A percentile compares a stretch with the other conserved stretches of the same genome.
phyloP scores from a whole-genome alignment of 2,888 invertebrate species.

The Plagiodera versicolora region DNA sequence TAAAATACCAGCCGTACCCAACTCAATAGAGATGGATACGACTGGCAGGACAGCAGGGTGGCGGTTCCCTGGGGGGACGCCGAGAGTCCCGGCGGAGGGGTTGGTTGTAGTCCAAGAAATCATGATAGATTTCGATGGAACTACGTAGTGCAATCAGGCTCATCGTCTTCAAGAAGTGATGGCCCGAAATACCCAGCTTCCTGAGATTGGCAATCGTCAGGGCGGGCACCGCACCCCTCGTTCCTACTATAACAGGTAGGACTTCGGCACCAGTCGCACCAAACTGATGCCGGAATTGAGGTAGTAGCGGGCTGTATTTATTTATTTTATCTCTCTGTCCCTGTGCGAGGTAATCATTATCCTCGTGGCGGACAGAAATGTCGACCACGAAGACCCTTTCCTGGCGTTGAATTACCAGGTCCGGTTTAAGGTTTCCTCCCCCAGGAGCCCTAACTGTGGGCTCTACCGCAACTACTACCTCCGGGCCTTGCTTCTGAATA shows the following conservation, averaged over 20 bases:
- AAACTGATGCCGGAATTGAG: conserved; percentile 22
- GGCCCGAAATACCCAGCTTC: conserved; percentile 33
- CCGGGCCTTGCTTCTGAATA: too few relatives aligned
- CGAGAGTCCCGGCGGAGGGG: conserved; percentile 20
- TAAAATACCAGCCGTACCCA: background rate
- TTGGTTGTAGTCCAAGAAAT: conserved; percentile 41
- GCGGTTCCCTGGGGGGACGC: background rate
- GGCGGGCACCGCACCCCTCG: conserved; percentile 42
- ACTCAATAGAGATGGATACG: background rate
- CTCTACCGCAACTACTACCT: too few relatives aligned
- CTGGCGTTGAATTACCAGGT: conserved; percentile 37
- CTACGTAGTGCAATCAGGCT: conserved; percentile 39
- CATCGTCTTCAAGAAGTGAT: conserved; percentile 31
- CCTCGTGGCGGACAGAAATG: conserved; percentile 38
- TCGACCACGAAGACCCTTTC: conserved; percentile 40
- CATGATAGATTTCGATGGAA: conserved; percentile 41
- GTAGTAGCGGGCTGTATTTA: conserved; percentile 37
- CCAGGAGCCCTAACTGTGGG: too few relatives aligned
- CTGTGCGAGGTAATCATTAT: conserved; percentile 24
- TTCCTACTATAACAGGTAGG: conserved; percentile 45
- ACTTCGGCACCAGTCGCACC: conserved; percentile 30
- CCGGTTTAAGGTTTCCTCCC: conserved; percentile 38
- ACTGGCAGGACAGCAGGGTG: conserved; percentile 3
- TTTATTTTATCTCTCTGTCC: conserved; percentile 30
- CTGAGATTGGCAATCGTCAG: conserved; percentile 33